phyloP scores from a whole-genome alignment of 2,113 vertebrate species.

The Hydropotes inermis region DNA sequence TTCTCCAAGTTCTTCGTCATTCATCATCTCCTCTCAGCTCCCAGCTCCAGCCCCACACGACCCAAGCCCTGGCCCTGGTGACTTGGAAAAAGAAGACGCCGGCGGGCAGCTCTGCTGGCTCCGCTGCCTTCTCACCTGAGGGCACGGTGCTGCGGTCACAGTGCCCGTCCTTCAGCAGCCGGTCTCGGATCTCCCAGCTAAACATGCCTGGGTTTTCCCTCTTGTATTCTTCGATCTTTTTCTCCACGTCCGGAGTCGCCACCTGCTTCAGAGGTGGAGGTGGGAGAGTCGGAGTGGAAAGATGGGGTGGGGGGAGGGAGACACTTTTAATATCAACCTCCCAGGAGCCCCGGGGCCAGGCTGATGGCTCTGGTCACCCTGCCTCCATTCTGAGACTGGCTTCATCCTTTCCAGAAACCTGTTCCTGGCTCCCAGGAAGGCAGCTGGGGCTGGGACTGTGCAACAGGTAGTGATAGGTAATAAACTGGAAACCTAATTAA shows the following conservation, averaged over 20 bases:
- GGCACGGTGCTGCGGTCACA: conserved; percentile 98
- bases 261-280: conserved; percentile 93
- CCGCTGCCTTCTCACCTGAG: conserved; percentile 95
- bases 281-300: conserved; percentile 63
- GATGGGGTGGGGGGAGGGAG: conserved; percentile 24
- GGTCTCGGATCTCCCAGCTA: conserved; percentile 99
- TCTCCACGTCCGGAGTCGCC: conserved; percentile 98
- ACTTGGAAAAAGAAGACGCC: not conserved
- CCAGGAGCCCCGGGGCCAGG: conserved; percentile 91
- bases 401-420: not conserved
- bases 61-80: not conserved
- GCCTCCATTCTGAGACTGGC: not conserved
- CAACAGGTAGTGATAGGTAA: not conserved
- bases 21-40: accelerated
- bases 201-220: conserved; percentile 98
- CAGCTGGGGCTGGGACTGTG: no score
- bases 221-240: conserved; percentile 99
- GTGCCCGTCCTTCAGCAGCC: conserved; percentile 97
- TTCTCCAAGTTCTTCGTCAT: not conserved
- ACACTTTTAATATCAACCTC: conserved; percentile 80
- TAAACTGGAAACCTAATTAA: not conserved
- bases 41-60: accelerated
- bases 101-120: not conserved
- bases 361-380: not conserved
- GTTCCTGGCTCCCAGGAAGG: not conserved